Evolutionary conservation across 2,888 invertebrate species (phyloP).

Genomic region (Pheosia gnoma): DNA sequence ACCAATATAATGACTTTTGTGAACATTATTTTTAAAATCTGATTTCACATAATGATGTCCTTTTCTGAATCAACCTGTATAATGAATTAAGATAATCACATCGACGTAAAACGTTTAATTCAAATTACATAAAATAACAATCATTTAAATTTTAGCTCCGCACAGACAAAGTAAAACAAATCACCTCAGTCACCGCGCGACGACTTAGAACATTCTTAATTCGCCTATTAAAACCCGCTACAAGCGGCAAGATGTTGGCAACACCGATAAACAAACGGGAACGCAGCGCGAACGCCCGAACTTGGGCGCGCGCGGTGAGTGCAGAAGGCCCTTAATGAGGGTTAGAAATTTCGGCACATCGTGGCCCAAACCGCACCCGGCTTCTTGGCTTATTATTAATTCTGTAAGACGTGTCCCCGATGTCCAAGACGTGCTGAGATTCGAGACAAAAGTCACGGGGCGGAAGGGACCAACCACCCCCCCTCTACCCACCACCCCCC

Average conservation of each 20-base stretch:
- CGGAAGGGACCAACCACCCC: constrained; percentile 67
- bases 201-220: constrained; percentile 73
- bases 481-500: constrained; percentile 28
- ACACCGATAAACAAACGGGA: constrained; percentile 79
- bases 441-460: constrained; percentile 83
- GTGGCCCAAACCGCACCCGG: constrained; percentile 80
- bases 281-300: constrained; percentile 76
- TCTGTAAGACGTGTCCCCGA: constrained; percentile 85
- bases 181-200: constrained; percentile 44
- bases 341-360: constrained; percentile 82
- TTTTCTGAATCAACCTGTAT: too few relatives aligned
- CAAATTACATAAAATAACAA: neutral
- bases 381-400: constrained; percentile 85
- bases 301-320: constrained; percentile 78
- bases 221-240: constrained; percentile 76
- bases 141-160: constrained; percentile 19
- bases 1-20: too few relatives aligned
- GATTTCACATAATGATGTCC: too few relatives aligned
- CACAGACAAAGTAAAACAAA: constrained; percentile 50
- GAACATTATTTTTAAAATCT: too few relatives aligned
- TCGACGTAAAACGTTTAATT: too few relatives aligned
- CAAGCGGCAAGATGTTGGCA: constrained; percentile 74
- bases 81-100: too few relatives aligned
- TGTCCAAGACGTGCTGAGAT: constrained; percentile 85
- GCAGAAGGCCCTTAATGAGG: constrained; percentile 82